Base-by-base conservation (phyloP, 2,113 vertebrate genomes). In the Mohoua ochrocephala region DNA sequence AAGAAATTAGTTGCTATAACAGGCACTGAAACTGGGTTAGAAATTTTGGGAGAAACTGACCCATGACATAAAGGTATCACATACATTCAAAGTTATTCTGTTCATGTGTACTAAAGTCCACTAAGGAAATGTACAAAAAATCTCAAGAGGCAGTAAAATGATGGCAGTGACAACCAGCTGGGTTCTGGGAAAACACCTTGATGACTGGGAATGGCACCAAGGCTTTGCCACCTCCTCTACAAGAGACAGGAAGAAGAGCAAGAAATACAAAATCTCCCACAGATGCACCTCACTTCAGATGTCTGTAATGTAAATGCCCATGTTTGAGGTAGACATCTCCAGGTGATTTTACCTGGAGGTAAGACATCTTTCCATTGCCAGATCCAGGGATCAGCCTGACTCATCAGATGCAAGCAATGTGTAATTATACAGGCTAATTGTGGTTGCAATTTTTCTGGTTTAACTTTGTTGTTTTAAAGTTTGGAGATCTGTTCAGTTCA, bases 341-440 rank as follows among this genome's bases (percentile, higher is more conserved):
- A 65, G 74, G 35, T 65, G 68, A 85, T 83, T 94, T 83, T 71
- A 64, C 75, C 84, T 76, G 31, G 31, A 84, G 59, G 35, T 27
- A 77, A 92, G 84, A 80, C 52, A 35, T 6, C 70, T 80, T 83
- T 86, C 67, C 41, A 14, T n/a, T 61, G 71, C 14, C 63, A 95
- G 41, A 88, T 91, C 47, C 71, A 84, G 47, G 53, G 59, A 93
- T 91, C 49, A 47, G 50, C 35, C 71, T 91, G 71, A 95, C 71
- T 95, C 95, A 92, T 91, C 68, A 91, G 24, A 59, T 63, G 59
- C 59, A 84, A 84, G 63, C 41, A 45, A 31, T 33, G 27, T 84
- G 47, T 67, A 90, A 95, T 96, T 95, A 78, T 30, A 59, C 10
- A 91, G 52, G 79, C 35, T 95, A 93, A 81, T 93, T 92, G 89